Conservation (phyloP, 2,888 invertebrate species). For the Mimumesa dahlbomi region DNA sequence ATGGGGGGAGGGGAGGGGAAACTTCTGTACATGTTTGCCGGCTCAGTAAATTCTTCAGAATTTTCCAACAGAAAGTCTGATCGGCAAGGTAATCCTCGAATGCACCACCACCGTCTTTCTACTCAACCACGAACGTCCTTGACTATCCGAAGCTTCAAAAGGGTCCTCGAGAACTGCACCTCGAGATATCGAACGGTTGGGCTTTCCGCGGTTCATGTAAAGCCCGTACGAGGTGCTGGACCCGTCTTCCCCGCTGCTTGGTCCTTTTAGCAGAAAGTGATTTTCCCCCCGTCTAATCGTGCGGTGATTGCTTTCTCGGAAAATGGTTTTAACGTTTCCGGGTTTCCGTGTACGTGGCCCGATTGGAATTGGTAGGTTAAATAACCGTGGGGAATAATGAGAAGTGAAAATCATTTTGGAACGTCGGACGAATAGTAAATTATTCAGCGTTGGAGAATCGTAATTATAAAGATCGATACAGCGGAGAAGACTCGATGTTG, state of each 20-base stretch:
- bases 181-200: constrained; percentile 44
- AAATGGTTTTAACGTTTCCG: background rate
- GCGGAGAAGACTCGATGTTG: no score
- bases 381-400: no score
- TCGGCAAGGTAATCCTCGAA: constrained; percentile 33
- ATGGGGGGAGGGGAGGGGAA: no score
- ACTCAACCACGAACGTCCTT: constrained; percentile 22
- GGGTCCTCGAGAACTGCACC: constrained; percentile 42
- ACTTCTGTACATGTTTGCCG: constrained; percentile 8
- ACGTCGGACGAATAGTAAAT: no score
- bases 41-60: constrained; percentile 27
- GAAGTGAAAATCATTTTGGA: no score
- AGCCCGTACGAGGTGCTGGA: background rate
- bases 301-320: background rate
- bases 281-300: background rate
- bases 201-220: constrained; percentile 8
- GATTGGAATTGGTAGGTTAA: no score
- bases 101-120: constrained; percentile 20
- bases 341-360: no score
- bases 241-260: background rate
- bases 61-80: constrained; percentile 21
- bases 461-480: no score
- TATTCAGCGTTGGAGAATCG: no score
- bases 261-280: constrained; percentile 8
- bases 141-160: constrained; percentile 28